phyloP scores from a whole-genome alignment of 2,888 invertebrate genomes.

The Orchesella flavescens region DNA sequence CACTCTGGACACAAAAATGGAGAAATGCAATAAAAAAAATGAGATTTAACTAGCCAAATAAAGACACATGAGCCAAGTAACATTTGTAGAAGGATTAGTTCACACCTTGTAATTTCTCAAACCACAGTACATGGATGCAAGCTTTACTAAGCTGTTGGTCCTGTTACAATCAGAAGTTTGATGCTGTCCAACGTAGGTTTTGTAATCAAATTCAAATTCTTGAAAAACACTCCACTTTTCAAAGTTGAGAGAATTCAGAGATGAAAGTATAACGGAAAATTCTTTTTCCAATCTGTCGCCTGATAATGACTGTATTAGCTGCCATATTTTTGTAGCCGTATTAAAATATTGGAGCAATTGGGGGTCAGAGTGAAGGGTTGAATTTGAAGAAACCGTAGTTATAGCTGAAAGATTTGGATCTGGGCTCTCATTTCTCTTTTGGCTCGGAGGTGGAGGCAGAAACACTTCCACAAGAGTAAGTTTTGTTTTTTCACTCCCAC shows the following conservation, averaged over 20 bases:
- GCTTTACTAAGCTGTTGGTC: slow-evolving; percentile 52
- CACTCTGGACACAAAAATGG: slow-evolving; percentile 50
- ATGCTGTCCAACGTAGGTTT: slow-evolving; percentile 66
- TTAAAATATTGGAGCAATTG: slow-evolving; percentile 80
- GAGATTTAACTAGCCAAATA: background rate
- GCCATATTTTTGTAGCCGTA: slow-evolving; percentile 90
- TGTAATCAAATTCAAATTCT: slow-evolving; percentile 67
- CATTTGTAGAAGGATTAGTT: no score
- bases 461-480: slow-evolving; percentile 74
- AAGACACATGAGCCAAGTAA: no score
- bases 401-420: slow-evolving; percentile 69
- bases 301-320: slow-evolving; percentile 80
- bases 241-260: slow-evolving; percentile 68
- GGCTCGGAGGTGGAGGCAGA: slow-evolving; percentile 58
- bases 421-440: slow-evolving; percentile 44
- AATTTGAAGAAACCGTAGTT: slow-evolving; percentile 69
- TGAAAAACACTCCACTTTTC: slow-evolving; percentile 68
- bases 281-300: slow-evolving; percentile 73
- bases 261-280: slow-evolving; percentile 61
- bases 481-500: slow-evolving; percentile 66
- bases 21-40: background rate
- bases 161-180: slow-evolving; percentile 35
- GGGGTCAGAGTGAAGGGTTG: slow-evolving; percentile 71
- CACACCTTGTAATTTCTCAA: slow-evolving; percentile 65
- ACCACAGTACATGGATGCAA: slow-evolving; percentile 67